Base-by-base conservation (phyloP, 2,888 invertebrate species). In the Thumatha senex region DNA sequence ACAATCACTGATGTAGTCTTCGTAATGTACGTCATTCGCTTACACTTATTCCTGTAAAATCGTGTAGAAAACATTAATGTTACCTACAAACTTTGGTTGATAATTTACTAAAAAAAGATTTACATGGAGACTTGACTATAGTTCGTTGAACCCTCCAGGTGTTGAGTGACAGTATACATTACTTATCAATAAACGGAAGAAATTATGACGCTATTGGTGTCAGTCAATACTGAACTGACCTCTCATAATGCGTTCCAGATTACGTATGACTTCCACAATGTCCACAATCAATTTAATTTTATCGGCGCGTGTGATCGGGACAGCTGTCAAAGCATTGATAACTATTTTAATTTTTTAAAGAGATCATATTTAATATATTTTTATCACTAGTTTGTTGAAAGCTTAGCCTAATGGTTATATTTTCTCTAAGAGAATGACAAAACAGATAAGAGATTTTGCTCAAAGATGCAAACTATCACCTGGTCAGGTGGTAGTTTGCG, bases 171-270 rank as follows among this genome's bases (percentile, higher is more conserved):
- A 78, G 82, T 77, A 77, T 84, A 84, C 76, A 80, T 80, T 72
- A 84, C 73, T 84, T 85, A 85, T 85, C 84, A 78, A 79, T 79
- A 82, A 82, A 77, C 82, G 80, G 85, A 85, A 86, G 87, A 89
- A 86, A 86, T 85, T 84, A 82, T 72, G 71, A 76, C 70, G 71
- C 80, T 72, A 76, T 76, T 74, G 76, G 72, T 74, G 78, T 80
- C 82, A 78, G 80, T 80, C 78, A 74, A 72, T 73, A 80, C 71
- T 67, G 70, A 77, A 84, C 89, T 88, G 87, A 89, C 89, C 89
- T 88, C 76, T 80, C 86, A 85, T 83, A 86, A 89, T 81, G 67
- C 76, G 74, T 61, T 72, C 74, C 76, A 82, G 79, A 87, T 88
- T 87, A 78, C 78, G 65, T 74, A 63, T 61, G 56, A 72, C 69